Base-by-base conservation (phyloP, 2,797 vertebrate species). In the Petrocephalus sullivani region DNA sequence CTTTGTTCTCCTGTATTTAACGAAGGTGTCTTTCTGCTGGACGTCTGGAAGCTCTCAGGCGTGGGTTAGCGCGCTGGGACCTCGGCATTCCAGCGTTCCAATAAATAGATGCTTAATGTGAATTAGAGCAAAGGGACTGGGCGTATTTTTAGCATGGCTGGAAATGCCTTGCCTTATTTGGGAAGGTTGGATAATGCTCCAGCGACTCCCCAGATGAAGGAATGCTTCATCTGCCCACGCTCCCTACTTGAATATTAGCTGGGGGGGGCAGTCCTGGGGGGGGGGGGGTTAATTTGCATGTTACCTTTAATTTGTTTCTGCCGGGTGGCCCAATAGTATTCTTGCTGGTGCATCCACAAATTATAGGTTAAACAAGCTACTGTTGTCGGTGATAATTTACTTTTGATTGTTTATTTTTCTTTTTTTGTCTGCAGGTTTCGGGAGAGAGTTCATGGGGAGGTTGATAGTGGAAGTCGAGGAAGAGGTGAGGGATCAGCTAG, bases 141-240 rank as follows among this genome's bases (percentile, higher is more conserved):
- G 64, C 88, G 90, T 96, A 96, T 96, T 94, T 96, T 95, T 95
- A 95, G 92, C 88, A 90, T 91, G 90, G 89, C 88, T 91, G 91
- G 93, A 91, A 94, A 96, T 96, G 93, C 95, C 93, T 96, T 96
- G 85, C 96, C 96, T 96, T 96, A 95, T 96, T 96, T 95, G 95
- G 96, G 0, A 85, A 92, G 85, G 92, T 92, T 94, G 93, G 88
- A 93, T 93, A 91, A 93, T 93, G 54, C 85, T 64, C 92, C 85
- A 89, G 87, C 85, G 92, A 90, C 90, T 91, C 93, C 91, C 54
- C 90, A 92, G 91, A 90, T 87, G 89, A 91, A 90, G 91, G 94
- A 93, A 91, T 93, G 91, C 92, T 85, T 92, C 91, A 92, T 90
- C 91, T 89, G 92, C 90, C 91, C 60, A 90, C 19, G 90, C 84